Conservation (phyloP, 2,797 vertebrate species). For the Melanogrammus aeglefinus region DNA sequence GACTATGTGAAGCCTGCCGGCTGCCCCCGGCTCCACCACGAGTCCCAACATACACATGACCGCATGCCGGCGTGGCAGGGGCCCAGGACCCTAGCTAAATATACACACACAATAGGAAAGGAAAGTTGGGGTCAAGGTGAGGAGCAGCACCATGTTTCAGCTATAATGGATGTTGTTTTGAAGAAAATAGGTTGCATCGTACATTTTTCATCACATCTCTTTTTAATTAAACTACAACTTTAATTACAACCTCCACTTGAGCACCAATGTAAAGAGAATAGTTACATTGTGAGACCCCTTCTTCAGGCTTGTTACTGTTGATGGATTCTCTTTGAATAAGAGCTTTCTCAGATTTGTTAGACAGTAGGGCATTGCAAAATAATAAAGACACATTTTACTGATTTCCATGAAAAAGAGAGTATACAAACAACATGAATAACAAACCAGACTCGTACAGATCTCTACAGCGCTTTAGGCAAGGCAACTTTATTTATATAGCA, state of each 20-base stretch:
- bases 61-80: not conserved
- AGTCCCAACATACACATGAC: not conserved
- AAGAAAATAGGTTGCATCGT: too few relatives aligned
- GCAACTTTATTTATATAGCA: too few relatives aligned
- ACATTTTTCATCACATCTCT: not conserved
- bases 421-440: not conserved
- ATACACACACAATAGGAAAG: not conserved
- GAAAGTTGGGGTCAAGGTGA: not conserved
- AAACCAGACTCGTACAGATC: not conserved
- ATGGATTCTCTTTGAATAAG: too few relatives aligned
- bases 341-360: too few relatives aligned
- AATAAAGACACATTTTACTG: too few relatives aligned
- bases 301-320: not conserved
- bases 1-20: not conserved
- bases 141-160: not conserved
- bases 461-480: not conserved
- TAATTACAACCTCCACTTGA: not conserved
- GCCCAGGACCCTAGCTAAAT: not conserved
- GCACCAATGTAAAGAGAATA: not conserved
- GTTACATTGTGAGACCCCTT: too few relatives aligned
- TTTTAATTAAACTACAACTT: too few relatives aligned
- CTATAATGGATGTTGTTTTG: too few relatives aligned
- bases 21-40: not conserved
- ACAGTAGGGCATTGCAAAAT: too few relatives aligned
- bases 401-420: not conserved